Evolutionary conservation across 2,888 invertebrate species (phyloP).

Genomic region (Caenorhabditis wallacei): DNA sequence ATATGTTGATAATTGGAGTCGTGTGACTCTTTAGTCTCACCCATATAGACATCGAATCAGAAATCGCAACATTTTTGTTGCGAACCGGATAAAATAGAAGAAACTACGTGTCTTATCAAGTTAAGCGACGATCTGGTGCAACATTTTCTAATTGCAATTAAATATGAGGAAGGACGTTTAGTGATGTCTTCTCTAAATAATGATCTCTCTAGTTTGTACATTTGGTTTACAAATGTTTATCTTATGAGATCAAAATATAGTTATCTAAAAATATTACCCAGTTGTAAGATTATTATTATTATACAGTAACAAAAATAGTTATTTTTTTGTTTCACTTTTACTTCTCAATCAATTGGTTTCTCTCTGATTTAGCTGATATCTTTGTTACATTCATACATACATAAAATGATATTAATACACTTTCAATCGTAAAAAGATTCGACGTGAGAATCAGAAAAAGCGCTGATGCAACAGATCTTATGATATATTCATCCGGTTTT

Average conservation of each 20-base stretch:
- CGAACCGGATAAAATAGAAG: slow-evolving; percentile 21
- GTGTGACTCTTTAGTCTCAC: slow-evolving; percentile 39
- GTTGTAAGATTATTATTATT: too few relatives aligned
- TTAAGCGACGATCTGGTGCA: slow-evolving; percentile 31
- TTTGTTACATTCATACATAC: too few relatives aligned
- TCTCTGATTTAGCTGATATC: too few relatives aligned
- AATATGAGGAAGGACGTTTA: not conserved
- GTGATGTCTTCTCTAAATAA: slow-evolving; percentile 3
- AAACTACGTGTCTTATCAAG: slow-evolving; percentile 35
- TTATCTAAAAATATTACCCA: too few relatives aligned
- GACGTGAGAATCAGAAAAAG: slow-evolving; percentile 43
- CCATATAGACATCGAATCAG: slow-evolving; percentile 25
- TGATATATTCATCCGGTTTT: slow-evolving; percentile 4
- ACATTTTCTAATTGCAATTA: not conserved
- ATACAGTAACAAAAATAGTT: too few relatives aligned
- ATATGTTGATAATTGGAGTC: slow-evolving; percentile 42
- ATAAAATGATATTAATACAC: not conserved
- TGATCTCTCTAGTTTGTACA: slow-evolving; percentile 12
- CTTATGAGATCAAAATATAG: not conserved
- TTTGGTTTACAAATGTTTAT: not conserved
- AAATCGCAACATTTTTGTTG: slow-evolving; percentile 34
- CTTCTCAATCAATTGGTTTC: too few relatives aligned
- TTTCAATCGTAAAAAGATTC: slow-evolving; percentile 4
- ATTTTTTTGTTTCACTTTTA: too few relatives aligned
- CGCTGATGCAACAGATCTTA: slow-evolving; percentile 39